phyloP scores from a whole-genome alignment of 2,797 vertebrate species.

The Tokudaia muenninki region DNA sequence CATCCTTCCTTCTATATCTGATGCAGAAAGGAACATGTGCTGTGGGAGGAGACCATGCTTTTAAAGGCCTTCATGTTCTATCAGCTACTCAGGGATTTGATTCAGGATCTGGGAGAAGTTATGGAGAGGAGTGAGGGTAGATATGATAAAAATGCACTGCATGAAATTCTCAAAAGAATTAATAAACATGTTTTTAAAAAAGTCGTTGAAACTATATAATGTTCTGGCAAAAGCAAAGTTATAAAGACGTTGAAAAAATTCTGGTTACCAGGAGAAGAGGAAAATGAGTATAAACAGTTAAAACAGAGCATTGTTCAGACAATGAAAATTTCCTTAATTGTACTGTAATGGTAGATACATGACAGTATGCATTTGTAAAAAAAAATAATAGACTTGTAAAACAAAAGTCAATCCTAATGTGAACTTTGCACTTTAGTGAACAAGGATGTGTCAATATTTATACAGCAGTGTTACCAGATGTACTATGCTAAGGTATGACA shows the following conservation, averaged over 20 bases:
- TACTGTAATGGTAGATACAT: neutral
- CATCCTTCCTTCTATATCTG: constrained; percentile 77
- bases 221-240: constrained; percentile 17
- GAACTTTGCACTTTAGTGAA: neutral
- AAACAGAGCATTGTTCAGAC: neutral
- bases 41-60: neutral
- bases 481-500: neutral
- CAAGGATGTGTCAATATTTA: neutral
- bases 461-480: neutral
- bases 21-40: neutral
- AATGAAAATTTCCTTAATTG: neutral
- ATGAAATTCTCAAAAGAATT: neutral
- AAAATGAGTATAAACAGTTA: neutral
- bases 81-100: neutral
- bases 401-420: neutral
- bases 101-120: neutral
- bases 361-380: neutral
- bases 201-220: neutral
- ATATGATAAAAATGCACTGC: neutral
- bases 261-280: neutral
- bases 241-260: neutral
- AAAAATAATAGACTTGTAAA: neutral
- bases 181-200: neutral
- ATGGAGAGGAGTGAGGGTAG: neutral
- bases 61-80: neutral